phyloP scores from a whole-genome alignment of 1,140 invertebrate species.

The Temnothorax nylanderi region DNA sequence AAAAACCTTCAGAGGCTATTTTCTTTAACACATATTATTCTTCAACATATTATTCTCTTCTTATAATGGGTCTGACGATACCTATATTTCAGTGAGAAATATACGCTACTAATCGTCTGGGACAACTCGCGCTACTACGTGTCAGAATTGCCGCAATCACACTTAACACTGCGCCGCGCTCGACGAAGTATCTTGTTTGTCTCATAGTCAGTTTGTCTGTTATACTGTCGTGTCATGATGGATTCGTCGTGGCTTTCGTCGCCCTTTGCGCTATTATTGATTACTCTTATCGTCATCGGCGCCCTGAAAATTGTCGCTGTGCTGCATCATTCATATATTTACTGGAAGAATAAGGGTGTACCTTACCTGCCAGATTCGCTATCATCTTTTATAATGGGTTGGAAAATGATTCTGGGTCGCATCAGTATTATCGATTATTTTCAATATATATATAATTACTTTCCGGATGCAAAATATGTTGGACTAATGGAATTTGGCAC shows the following conservation, averaged over 20 bases:
- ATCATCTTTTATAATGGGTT: background rate
- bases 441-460: too few species aligned
- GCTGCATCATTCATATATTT: background rate
- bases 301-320: background rate
- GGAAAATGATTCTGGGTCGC: constrained; percentile 10
- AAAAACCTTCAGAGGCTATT: too few species aligned
- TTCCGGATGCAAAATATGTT: too few species aligned
- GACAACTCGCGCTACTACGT: too few species aligned
- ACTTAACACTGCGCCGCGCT: background rate
- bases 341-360: constrained; percentile 59
- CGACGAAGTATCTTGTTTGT: background rate
- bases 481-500: too few species aligned
- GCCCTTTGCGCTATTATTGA: background rate
- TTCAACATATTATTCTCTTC: too few species aligned
- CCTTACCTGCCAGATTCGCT: background rate
- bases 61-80: too few species aligned
- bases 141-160: too few species aligned
- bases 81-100: too few species aligned
- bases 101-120: too few species aligned
- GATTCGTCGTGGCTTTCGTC: background rate
- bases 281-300: background rate
- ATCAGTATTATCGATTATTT: too few species aligned
- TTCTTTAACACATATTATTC: too few species aligned
- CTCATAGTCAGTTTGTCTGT: background rate
- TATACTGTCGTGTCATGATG: background rate